Evolutionary conservation across 2,888 invertebrate genomes (phyloP), one percentile per base, ranked within the genome.

Genomic region (Syritta pipiens): DNA sequence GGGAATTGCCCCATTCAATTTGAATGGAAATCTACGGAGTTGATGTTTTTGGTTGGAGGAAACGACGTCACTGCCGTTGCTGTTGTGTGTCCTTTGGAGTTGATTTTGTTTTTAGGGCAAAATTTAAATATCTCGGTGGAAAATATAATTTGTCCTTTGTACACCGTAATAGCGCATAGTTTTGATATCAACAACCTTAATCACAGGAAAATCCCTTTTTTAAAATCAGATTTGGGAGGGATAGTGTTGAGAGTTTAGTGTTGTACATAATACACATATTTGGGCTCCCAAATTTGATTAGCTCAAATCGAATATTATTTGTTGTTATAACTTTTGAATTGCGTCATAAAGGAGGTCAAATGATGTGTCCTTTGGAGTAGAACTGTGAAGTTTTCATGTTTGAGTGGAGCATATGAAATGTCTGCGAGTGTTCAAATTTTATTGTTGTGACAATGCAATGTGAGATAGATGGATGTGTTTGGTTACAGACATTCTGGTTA

Each of bases 1-100:
- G 74, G 44, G 67, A 74, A 79, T 79, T 40, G 74, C 60, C 68
- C 79, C 79, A 79, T 79, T 79, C 79, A 79, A 74, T 79, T 79
- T 79, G 79, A 79, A 79, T 79, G 67, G 74, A 79, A 79, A 79
- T 79, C 74, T 79, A 72, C 79, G 44, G 48, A 71, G 62, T 71
- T 62, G 71, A 71, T 71, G 71, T 71, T 49, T 48, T 37, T 71
- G 51, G 65, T 74, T 67, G 55, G 57, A 63, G 76, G 63, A 59
- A 63, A 20, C 55, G 51, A 22, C 40, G 24, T 48, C 22, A n/a
- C 35, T 40, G n/a, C 12, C 20, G 12, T 60, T 9, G 35, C 44
- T 22, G 32, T 46, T 10, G 74, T 62, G n/a, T n/a, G n/a, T n/a
- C n/a, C 74, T 40, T 77, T 77, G 30, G 72, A 51, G 51, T 26